Percentiles rank a stretch among this genome's conserved stretches.
phyloP scores from a whole-genome alignment of 2,113 vertebrate genomes.

The Clupea harengus region DNA sequence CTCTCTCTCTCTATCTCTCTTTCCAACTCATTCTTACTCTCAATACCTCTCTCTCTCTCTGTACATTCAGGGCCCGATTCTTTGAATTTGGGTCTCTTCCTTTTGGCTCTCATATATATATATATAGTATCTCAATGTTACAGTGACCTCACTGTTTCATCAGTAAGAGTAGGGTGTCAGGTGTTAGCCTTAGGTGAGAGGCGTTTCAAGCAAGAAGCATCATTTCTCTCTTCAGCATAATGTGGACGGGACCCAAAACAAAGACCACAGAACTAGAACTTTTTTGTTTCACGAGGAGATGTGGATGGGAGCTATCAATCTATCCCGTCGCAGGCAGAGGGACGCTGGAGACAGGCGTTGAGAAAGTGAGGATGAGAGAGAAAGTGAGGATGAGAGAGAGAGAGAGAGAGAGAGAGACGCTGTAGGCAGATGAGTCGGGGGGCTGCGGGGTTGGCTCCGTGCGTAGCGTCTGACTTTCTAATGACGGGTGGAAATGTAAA shows the following conservation, averaged over 20 bases:
- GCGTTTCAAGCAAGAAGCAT: neutral
- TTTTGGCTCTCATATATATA: neutral
- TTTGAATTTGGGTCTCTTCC: neutral
- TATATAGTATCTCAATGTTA: neutral
- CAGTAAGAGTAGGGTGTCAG: neutral
- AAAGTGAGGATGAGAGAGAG: neutral
- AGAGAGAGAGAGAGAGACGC: neutral
- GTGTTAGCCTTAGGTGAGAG: neutral
- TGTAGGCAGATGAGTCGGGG: neutral
- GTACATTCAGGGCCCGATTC: neutral
- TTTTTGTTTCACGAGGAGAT: neutral
- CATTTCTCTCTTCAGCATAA: neutral
- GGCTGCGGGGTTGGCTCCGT: conserved; percentile 33
- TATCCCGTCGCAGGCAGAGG: neutral
- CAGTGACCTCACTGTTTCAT: neutral
- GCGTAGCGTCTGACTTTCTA: conserved; percentile 48
- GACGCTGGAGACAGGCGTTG: neutral
- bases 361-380: neutral
- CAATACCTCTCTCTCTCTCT: neutral
- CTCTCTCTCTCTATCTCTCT: neutral
- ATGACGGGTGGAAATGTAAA: conserved; percentile 55
- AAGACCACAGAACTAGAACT: neutral
- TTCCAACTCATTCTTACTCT: neutral
- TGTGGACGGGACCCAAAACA: neutral
- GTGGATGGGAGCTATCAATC: neutral